Evolutionary conservation across 2,113 vertebrate species (phyloP), one percentile per base, ranked within the genome.

Genomic region (Oceanites oceanicus): DNA sequence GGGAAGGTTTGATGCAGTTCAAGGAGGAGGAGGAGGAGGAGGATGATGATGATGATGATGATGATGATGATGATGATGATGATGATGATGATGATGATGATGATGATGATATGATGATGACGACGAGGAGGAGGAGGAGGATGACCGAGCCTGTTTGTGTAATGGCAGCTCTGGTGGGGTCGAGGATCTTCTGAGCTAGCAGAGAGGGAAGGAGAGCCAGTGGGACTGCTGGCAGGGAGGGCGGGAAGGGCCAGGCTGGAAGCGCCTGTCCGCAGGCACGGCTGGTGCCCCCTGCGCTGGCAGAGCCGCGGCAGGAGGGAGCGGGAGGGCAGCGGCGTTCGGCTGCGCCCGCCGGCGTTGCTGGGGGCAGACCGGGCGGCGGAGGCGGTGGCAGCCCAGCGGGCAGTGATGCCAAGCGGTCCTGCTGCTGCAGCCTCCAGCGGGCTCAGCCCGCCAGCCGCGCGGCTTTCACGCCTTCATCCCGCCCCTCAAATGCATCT

Each of bases 251-350:
- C 58, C 13, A 2, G 40, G 50, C 59, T 16, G 27, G 59, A 13
- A 32, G 6, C 2, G 38, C 1, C 44, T 5, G 4, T 11, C 55
- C 14, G 55, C 4, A 6, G 36, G 3, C 8, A 1, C 2, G 15
- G 42, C n/a, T 7, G 44, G 29, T 6, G 29, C 9, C 36, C 2
- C 55, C 27, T 15, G 27, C 12, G 22, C 8, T 4, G 53, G 44
- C 30, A 16, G 65, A 58, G 52, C 63, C 52, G 5, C 1, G 21
- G 63, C 52, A 32, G 34, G 65, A 19, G 52, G 22, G 18, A 10
- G 61, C 49, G 7, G 76, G 75, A 13, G 20, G 17, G 23, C 59
- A 17, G 44, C 4, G 6, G 56, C 8, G 6, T 7, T 5, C 3
- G 30, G 34, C 73, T 42, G 75, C 3, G 17, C 29, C 59, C 8